Conservation (phyloP, 1,140 invertebrate genomes). For the Scaptomyza montana region DNA sequence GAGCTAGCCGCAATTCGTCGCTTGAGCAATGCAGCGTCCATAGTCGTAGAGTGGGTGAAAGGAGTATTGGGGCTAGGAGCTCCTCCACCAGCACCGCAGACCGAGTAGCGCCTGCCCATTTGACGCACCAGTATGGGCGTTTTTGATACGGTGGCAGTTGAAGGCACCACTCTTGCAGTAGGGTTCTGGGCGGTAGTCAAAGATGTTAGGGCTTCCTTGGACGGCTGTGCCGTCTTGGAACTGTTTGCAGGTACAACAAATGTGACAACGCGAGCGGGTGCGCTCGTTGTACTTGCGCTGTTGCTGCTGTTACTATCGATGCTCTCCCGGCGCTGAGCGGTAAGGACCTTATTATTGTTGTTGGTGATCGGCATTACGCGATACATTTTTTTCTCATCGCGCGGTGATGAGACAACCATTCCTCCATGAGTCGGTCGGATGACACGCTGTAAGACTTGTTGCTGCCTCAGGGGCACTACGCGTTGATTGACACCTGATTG, state of each 20-base stretch:
- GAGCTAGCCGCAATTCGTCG: slow-evolving; percentile 35
- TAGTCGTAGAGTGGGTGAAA: background rate
- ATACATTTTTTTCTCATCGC: slow-evolving; percentile 43
- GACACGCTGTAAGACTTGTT: slow-evolving; percentile 28
- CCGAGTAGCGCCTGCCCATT: slow-evolving; percentile 54
- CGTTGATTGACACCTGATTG: background rate
- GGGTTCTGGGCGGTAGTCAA: background rate
- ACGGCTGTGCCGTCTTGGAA: background rate
- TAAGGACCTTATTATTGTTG: slow-evolving; percentile 10
- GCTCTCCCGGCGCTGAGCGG: slow-evolving; percentile 40
- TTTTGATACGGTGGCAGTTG: background rate
- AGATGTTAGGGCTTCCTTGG: slow-evolving; percentile 6
- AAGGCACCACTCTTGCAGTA: background rate
- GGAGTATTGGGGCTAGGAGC: slow-evolving; percentile 12
- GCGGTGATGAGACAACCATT: background rate
- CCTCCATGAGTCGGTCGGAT: background rate
- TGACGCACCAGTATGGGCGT: slow-evolving; percentile 31
- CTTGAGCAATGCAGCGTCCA: slow-evolving; percentile 38
- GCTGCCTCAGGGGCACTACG: background rate
- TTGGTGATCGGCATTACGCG: slow-evolving; percentile 45
- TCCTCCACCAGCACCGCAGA: slow-evolving; percentile 49
- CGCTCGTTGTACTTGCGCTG: background rate
- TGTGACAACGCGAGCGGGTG: background rate
- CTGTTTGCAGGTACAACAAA: slow-evolving; percentile 15
- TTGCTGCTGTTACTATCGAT: slow-evolving; percentile 39